These are phyloP conservation scores for Machimus rusticus DNA, from an alignment of 2,888 invertebrate genomes.

Conservation along the genomic window DNA sequence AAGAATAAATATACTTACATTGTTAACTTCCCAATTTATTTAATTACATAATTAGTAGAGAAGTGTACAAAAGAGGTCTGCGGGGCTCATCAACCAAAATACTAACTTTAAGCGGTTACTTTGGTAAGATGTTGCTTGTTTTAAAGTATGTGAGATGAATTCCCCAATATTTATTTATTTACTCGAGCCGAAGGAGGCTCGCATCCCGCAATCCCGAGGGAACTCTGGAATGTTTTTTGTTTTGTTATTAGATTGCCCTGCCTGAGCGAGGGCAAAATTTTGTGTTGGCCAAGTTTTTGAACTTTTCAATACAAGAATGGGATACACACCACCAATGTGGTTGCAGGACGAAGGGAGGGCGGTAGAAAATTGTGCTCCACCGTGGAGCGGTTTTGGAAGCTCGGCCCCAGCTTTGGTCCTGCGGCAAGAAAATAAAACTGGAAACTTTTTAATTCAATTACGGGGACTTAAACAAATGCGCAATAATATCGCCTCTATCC, in stretches of 20 bases:
- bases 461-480: background rate
- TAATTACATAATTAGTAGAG: background rate
- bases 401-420: background rate
- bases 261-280: background rate
- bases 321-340: background rate
- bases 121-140: background rate
- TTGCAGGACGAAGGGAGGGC: too few relatives aligned
- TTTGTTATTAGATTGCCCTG: background rate
- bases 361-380: background rate
- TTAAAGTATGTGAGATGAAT: background rate
- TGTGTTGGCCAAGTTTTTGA: background rate
- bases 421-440: background rate
- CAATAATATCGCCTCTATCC: constrained; percentile 10
- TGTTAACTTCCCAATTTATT: background rate
- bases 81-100: background rate
- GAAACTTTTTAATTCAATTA: constrained; percentile 33
- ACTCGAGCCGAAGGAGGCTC: background rate
- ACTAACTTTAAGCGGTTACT: background rate
- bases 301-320: background rate
- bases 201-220: background rate
- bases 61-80: background rate
- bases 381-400: background rate
- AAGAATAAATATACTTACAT: too few relatives aligned
- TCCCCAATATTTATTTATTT: background rate
- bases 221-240: background rate